Percentiles rank a stretch among this genome's conserved stretches.
phyloP scores from a whole-genome alignment of 2,113 vertebrate species.

The Pogona vitticeps region DNA sequence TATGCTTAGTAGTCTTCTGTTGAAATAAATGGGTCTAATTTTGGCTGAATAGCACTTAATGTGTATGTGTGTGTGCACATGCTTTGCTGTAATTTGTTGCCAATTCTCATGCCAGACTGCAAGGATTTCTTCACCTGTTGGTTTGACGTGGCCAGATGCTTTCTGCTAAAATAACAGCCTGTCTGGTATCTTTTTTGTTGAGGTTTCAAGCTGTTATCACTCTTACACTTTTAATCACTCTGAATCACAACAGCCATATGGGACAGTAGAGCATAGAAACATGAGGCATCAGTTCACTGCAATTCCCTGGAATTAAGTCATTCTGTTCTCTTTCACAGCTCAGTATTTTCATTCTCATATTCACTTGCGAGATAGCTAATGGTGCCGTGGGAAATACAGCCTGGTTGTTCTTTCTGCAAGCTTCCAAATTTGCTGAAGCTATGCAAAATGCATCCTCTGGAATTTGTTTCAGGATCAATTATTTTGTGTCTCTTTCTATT shows the following conservation, averaged over 20 bases:
- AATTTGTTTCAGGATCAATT: neutral
- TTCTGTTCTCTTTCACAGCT: slow-evolving; percentile 36
- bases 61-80: neutral
- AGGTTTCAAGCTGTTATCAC: neutral
- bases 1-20: neutral
- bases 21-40: neutral
- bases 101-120: neutral
- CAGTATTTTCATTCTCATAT: slow-evolving; percentile 9
- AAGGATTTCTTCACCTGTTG: slow-evolving; percentile 27
- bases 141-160: accelerated
- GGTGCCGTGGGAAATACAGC: neutral
- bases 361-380: accelerated
- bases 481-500: neutral
- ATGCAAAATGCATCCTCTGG: neutral
- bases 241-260: slow-evolving; percentile 40
- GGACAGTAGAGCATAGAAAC: slow-evolving; percentile 48
- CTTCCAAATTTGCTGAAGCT: neutral
- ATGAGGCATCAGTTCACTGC: slow-evolving; percentile 44
- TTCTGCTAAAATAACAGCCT: slow-evolving; percentile 48
- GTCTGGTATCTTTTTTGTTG: neutral
- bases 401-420: neutral
- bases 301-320: slow-evolving; percentile 17
- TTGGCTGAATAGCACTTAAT: neutral
- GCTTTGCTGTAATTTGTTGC: slow-evolving; percentile 8
- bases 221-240: slow-evolving; percentile 53